These are phyloP conservation scores for Hippocampus comes DNA, from an alignment of 2,113 vertebrate genomes.

Conservation along the genomic window DNA sequence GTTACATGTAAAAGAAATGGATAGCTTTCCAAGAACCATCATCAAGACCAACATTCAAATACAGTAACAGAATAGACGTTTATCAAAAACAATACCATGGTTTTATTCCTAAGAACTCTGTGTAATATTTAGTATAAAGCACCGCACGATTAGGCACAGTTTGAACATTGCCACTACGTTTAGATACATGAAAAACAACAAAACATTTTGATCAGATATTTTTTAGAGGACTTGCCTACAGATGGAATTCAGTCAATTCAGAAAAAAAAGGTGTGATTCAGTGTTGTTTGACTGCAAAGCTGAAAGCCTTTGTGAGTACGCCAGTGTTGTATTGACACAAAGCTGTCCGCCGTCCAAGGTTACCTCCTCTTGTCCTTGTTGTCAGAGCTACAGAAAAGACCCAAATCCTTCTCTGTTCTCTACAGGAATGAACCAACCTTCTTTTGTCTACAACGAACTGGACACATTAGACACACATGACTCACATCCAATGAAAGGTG, in stretches of 20 bases:
- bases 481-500: background rate
- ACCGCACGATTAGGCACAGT: no score
- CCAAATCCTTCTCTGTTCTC: background rate
- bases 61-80: no score
- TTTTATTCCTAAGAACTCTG: no score
- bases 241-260: conserved; percentile 7
- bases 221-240: conserved; percentile 6
- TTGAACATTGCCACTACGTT: no score
- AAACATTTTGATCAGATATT: background rate
- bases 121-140: no score
- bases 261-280: conserved; percentile 22
- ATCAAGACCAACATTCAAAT: no score
- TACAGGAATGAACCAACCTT: background rate
- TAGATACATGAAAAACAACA: background rate
- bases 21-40: background rate
- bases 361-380: conserved; percentile 58
- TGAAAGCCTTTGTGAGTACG: conserved; percentile 30
- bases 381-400: conserved; percentile 64
- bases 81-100: no score
- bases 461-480: background rate
- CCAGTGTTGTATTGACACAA: conserved; percentile 52
- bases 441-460: background rate
- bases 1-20: background rate
- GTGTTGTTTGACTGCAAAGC: conserved; percentile 23
- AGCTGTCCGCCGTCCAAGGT: conserved; percentile 56